Evolutionary conservation across 2,113 vertebrate genomes (phyloP), one percentile per base, ranked within the genome.

Genomic region (Brienomyrus brachyistius): DNA sequence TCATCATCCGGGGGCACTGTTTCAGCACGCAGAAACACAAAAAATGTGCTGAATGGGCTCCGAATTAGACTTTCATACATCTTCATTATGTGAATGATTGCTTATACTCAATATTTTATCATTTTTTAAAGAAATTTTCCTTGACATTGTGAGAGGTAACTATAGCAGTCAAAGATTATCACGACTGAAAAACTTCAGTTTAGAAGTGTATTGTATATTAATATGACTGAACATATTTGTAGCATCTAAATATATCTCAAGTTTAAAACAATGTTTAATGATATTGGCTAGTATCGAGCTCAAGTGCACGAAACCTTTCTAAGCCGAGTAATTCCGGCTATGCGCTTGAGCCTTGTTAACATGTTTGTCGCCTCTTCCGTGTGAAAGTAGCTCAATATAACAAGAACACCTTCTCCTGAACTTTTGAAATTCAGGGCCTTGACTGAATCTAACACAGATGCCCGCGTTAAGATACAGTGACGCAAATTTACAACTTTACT

Each of bases 401-500:
- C n/a, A 91, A 91, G 92, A 93, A 92, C 91, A 91, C n/a, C 92
- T 92, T 94, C 80, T 90, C 90, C 93, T 92, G 91, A 91, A 93
- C 92, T 70, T 70, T 70, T 92, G 89, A 91, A 21, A 92, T 93
- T 94, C 93, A 93, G 94, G 91, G 91, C 90, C 91, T 90, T 92
- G 91, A 90, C 92, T 90, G 91, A 89, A 94, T 94, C 86, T 88
- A 89, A 94, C 93, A 23, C 91, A 91, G 94, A 94, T 92, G 90
- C 93, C 91, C 91, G 91, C 92, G 93, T 93, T 91, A 90, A 43
- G 93, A 89, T 92, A 90, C 89, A 92, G 92, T 93, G 93, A 92
- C 92, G 93, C 94, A 93, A 93, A 92, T 94, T 94, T 95, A 93
- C 92, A 92, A 93, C 90, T 94, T 90, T 89, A 93, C 92, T 93